These are phyloP conservation scores for Myotis brandtii DNA, from an alignment of 2,113 vertebrate genomes.

Conservation along the genomic window DNA sequence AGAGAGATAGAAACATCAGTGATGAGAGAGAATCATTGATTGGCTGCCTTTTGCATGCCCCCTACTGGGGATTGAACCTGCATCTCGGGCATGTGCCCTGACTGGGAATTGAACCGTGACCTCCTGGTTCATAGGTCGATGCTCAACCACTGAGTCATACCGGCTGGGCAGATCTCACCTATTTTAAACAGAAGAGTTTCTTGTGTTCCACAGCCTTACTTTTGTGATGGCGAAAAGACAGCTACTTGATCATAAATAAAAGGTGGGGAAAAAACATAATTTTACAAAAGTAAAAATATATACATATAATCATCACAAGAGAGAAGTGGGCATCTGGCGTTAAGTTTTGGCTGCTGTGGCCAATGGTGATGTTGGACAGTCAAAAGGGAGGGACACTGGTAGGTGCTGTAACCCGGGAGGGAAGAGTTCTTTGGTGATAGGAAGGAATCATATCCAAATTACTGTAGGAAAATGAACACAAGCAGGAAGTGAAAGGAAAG, in stretches of 20 bases:
- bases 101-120: too few species aligned
- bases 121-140: too few species aligned
- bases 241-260: background rate
- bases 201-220: background rate
- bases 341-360: background rate
- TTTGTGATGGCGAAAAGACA: background rate
- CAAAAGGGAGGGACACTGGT: rapidly evolving
- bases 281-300: background rate
- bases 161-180: background rate
- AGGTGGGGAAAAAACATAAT: background rate
- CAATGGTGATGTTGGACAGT: background rate
- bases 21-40: too few species aligned
- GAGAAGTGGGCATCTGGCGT: background rate
- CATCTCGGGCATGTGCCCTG: too few species aligned
- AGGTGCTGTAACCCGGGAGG: too few species aligned
- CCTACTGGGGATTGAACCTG: too few species aligned
- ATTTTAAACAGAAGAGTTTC: background rate
- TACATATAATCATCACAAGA: background rate
- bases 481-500: background rate
- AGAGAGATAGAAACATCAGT: too few species aligned
- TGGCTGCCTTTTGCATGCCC: too few species aligned
- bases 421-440: background rate
- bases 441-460: background rate
- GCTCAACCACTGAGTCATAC: too few species aligned
- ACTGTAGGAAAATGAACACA: rapidly evolving